Evolutionary conservation across 2,797 vertebrate species (phyloP), one percentile per base, ranked within the genome.

Genomic region (Alectoris magna): DNA sequence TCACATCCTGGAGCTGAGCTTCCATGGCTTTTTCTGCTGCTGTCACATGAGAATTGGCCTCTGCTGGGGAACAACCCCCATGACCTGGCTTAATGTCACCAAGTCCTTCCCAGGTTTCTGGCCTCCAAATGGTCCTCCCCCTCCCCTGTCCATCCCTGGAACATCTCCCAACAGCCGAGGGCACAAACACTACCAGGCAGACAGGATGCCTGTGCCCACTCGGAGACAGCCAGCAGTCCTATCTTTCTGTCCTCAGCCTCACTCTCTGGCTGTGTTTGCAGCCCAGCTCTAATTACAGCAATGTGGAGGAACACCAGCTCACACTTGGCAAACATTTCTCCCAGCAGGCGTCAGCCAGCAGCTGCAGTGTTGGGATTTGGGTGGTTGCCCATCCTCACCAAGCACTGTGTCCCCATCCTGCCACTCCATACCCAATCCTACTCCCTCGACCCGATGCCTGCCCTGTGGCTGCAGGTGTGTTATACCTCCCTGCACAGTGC

Each of bases 401-500:
- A 66, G 31, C 22, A 22, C 22, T 23, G n/a, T 16, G 23, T 19
- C 76, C 73, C 49, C 22, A 46, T 38, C 46, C 18, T 4, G 48
- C 48, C 84, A 68, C 21, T 60, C 31, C 48, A 83, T 38, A 84
- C 10, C 53, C 66, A 3, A 11, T 7, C 69, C 77, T 17, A 0
- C 5, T 15, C 58, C 62, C 49, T 59, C 44, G 5, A 0, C 23
- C 26, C 1, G 0, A 5, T 0, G 2, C 2, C 2, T 1, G 21
- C 64, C 63, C 6, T 10, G 38, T 6, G 26, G 31, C 38, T 13
- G 31, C 31, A 27, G 18, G 29, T 43, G 62, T 39, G 62, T 43
- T 9, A 14, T 9, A 14, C 59, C 68, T 79, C 67, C 44, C 75
- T 36, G 46, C 31, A 23, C 34, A 8, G 43, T 41, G 46, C 68